Evolutionary conservation across 2,888 invertebrate genomes (phyloP), one percentile per base, ranked within the genome.

Genomic region (Baccha elongata): DNA sequence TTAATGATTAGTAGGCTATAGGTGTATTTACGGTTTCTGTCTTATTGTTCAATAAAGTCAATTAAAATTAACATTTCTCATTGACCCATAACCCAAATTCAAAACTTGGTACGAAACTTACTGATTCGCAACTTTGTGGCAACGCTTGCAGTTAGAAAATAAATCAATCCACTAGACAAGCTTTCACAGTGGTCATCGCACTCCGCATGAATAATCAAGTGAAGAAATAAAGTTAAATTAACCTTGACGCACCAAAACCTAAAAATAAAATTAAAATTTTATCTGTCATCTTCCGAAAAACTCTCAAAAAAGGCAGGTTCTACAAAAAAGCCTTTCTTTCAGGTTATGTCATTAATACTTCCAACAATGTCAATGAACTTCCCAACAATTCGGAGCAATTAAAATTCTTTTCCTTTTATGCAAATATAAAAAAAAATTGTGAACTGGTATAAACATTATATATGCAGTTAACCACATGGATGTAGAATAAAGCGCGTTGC

Each of bases 321-420:
- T 32, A 7, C 3, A 7, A 3, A 32, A 32, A 32, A 42, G 21
- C 40, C 29, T 67, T 10, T 26, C 1, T n/a, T 11, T 19, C n/a
- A 15, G 26, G 48, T 69, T 69, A 44, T 55, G 55, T 64, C 53
- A 64, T 37, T 35, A 7, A 55, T 32, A 32, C 29, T 5, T 32
- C 29, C 46, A 64, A 29, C 21, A 10, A 53, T 26, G 72, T 55
- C 72, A 72, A 55, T 64, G 72, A 72, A 72, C 72, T 46, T 44
- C 10, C 19, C 1, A 44, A 40, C 8, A 35, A 53, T 35, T 37
- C 32, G 21, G 53, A 55, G n/a, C 40, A 52, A 29, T 50, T 10
- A 23, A 65, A 35, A 26, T 17, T 48, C 23, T 21, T 55, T 23
- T 15, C 17, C n/a, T 21, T 15, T 37, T 17, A 40, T 40, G 37